Base-by-base conservation (phyloP, 1,140 invertebrate genomes). In the Drosophila navojoa region DNA sequence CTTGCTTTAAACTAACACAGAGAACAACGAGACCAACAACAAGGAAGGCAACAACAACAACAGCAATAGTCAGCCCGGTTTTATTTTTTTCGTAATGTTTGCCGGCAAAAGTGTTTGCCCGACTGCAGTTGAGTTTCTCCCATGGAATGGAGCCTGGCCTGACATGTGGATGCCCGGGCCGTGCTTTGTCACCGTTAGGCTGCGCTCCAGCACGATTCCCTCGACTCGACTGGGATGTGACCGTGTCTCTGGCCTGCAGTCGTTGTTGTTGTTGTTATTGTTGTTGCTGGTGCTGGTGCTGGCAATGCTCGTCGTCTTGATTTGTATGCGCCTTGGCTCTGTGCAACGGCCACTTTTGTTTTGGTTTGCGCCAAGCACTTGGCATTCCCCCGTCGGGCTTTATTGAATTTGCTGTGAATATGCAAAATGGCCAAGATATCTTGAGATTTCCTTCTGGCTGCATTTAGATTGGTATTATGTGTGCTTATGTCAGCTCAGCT, bases 251-350 rank as follows among this genome's bases (percentile, higher is more conserved):
- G 52, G 9, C 22, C 10, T 54, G 45, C 32, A 32, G 7, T 9
- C 32, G 6, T 32, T 47, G 25, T 35, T 55, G 10, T 53, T 69
- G 10, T 32, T 47, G 25, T 35, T 55, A 6, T 61, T 69, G 7
- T 9, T 6, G 10, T 22, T 47, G 25, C 27, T 69, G 7, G 1
- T 6, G 10, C 15, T 47, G 25, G 27, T 55, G 10, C 53, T 69
- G 57, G 9, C 15, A 40, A 13, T 29, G 60, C 44, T 71, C 71
- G 76, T 84, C 70, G 57, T 77, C 61, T 84, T 85, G 81, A 84
- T 84, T 84, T 84, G 81, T 80, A 85, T 84, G 77, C 68, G 77
- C 58, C 73, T 70, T 76, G 78, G 74, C 74, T 71, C 50, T 58
- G 44, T 70, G 64, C 81, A 84, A 73, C 32, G 61, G 73, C 81